Evolutionary conservation across 2,888 invertebrate species (phyloP), one percentile per base, ranked within the genome.

Genomic region (Diachrysia chrysitis): DNA sequence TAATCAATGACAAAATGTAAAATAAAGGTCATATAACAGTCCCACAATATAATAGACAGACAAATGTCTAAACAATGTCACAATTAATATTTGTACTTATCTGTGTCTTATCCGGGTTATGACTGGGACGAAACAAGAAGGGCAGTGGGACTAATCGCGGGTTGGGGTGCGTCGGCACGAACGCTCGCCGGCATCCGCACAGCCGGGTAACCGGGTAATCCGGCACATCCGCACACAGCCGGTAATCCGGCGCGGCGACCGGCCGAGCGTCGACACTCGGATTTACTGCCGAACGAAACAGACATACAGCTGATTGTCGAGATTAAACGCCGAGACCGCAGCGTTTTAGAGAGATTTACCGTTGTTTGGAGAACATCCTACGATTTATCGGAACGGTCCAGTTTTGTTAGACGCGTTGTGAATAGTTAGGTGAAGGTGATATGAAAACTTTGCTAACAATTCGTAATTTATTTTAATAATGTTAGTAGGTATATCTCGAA

Each of bases 91-190:
- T 87, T 89, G 74, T 89, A 91, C 91, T 92, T 90, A 92, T 92
- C 92, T 90, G 78, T 79, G 81, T 80, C 78, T 83, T 80, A 86
- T 84, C 83, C 84, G 84, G 78, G 85, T 64, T 83, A 82, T 88
- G 87, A 87, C 81, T 85, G 86, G 81, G 76, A 83, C 83, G 86
- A 83, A 79, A 78, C 87, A 88, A 88, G 87, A 83, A 90, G 92
- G 93, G 90, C 92, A 91, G 89, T 87, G 85, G 86, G 88, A 73
- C 90, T 95, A 95, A 95, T 95, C 94, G 90, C 90, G 55, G 83
- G 78, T 83, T 76, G 85, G 84, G 74, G 88, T 94, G 94, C 94
- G 87, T 74, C 83, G 93, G 87, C 95, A 95, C 95, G 95, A 87
- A 80, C 90, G 75, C 76, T 81, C 85, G 79, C 84, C 86, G 83